Conservation (phyloP, 2,888 invertebrate genomes). For the Drosophila conformis region DNA sequence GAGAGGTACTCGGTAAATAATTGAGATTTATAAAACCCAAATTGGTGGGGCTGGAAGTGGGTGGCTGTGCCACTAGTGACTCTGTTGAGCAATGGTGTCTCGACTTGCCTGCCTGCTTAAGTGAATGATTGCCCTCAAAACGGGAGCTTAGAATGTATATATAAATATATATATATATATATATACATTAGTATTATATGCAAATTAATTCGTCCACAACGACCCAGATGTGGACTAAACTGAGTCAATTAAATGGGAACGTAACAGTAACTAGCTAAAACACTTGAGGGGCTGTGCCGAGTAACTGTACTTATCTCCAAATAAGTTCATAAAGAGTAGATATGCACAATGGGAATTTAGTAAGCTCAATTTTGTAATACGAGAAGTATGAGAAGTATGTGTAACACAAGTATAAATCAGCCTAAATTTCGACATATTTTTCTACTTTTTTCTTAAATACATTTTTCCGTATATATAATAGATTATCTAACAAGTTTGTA, state of each 20-base stretch:
- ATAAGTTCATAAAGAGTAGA: too few relatives aligned
- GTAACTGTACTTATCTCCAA: background rate
- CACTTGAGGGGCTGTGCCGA: conserved; percentile 6
- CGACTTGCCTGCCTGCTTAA: conserved; percentile 48
- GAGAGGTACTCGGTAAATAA: conserved; percentile 20
- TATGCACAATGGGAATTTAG: too few relatives aligned
- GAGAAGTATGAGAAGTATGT: too few relatives aligned
- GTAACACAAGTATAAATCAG: too few relatives aligned
- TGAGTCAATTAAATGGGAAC: conserved; percentile 44
- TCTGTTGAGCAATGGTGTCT: background rate
- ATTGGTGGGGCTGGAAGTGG: conserved; percentile 44
- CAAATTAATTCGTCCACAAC: conserved; percentile 22
- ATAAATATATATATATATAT: conserved; percentile 12
- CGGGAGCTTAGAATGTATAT: conserved; percentile 59
- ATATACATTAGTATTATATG: background rate
- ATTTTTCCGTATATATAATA: background rate
- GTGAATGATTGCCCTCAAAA: conserved; percentile 72
- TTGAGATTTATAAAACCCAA: conserved; percentile 38
- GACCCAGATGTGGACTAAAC: conserved; percentile 32
- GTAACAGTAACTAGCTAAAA: background rate
- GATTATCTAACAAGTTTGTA: background rate
- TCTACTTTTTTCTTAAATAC: background rate
- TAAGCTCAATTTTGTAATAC: too few relatives aligned
- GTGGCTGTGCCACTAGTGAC: conserved; percentile 32
- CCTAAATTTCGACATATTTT: too few relatives aligned